phyloP scores from a whole-genome alignment of 2,113 vertebrate genomes.

The Lates calcarifer region DNA sequence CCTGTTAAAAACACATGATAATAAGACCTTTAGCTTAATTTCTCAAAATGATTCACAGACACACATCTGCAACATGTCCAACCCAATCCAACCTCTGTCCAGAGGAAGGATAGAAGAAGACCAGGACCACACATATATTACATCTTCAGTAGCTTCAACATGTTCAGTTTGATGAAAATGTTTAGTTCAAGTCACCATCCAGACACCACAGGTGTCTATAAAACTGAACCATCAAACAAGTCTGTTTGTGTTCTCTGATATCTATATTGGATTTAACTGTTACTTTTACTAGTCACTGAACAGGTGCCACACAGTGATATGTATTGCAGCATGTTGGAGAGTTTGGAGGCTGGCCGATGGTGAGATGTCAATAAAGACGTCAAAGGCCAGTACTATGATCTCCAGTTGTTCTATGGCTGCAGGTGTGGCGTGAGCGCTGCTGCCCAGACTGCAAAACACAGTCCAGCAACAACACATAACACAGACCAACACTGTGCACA shows the following conservation, averaged over 20 bases:
- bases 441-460: slow-evolving; percentile 81
- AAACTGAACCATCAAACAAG: background rate
- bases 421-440: slow-evolving; percentile 81
- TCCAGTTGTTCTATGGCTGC: slow-evolving; percentile 82
- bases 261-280: background rate
- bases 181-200: background rate
- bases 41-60: background rate
- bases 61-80: background rate
- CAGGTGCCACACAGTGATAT: too few relatives aligned
- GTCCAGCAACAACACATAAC: slow-evolving; percentile 76
- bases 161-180: background rate
- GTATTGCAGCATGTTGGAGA: slow-evolving; percentile 77
- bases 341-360: slow-evolving; percentile 85
- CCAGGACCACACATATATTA: background rate
- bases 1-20: slow-evolving; percentile 78
- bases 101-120: background rate
- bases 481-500: slow-evolving; percentile 81
- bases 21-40: background rate
- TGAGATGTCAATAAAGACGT: slow-evolving; percentile 72
- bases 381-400: slow-evolving; percentile 88
- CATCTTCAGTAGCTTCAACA: background rate
- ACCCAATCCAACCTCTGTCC: background rate
- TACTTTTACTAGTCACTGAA: too few relatives aligned
- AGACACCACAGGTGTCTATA: too few relatives aligned
- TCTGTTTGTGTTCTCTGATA: background rate